Base-by-base conservation (phyloP, 2,797 vertebrate species). In the Geotrypetes seraphini region DNA sequence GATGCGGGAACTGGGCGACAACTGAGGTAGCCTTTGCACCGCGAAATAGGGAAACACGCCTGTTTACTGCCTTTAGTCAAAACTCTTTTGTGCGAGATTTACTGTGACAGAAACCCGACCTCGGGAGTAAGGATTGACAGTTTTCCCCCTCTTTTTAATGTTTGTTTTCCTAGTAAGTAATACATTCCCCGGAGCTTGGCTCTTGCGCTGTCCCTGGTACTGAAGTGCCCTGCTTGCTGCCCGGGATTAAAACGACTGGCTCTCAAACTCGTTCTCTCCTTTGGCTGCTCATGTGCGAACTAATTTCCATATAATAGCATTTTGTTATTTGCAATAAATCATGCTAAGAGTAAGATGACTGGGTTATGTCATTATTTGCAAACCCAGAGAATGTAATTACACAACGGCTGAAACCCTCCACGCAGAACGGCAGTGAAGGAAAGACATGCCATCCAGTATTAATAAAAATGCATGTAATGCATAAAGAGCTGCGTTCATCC, bases 321-420 rank as follows among this genome's bases (percentile, higher is more conserved):
- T 69, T 53, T 35, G 57, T 52, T 50, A 62, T 59, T 63, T 49
- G 63, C 62, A 34, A 53, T 57, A 60, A 66, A 50, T 66, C 60
- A 56, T 57, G 31, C 27, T 28, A 42, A 26, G 29, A 22, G 53
- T 48, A 50, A 59, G 63, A 50, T 54, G 57, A 54, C 55, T 29
- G 42, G 57, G 61, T 72, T 69, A 55, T 44, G 47, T 58, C 38
- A 49, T 60, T 68, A 62, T 75, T 68, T 69, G 62, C 39, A 44
- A 60, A 58, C 46, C 46, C 36, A 34, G 43, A 19, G 43, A 55
- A 63, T 43, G 50, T 55, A 66, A 71, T 57, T 60, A 68, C 41
- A 36, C 47, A 14, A 25, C 10, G 11, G 51, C 44, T 50, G 38
- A 36, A 47, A 43, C 48, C 35, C 16, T 52, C 36, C 40, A 25